phyloP scores from a whole-genome alignment of 2,888 invertebrate species.

The Apeira syringaria region DNA sequence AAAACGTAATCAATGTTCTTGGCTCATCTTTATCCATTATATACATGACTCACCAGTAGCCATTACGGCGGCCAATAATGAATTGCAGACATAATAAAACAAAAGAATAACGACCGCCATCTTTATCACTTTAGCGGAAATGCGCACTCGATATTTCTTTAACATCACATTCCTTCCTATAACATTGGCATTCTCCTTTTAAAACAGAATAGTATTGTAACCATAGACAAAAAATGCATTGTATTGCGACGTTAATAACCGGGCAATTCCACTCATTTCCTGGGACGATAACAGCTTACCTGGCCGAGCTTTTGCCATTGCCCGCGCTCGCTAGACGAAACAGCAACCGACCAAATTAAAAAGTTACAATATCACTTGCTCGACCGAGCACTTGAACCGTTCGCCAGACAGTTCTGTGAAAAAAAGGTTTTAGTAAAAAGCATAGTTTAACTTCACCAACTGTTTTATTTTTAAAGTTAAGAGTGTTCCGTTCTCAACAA shows the following conservation, averaged over 20 bases:
- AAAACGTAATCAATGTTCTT: no score
- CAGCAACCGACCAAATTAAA: constrained; percentile 47
- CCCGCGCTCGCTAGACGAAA: constrained; percentile 30
- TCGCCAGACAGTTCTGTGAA: constrained; percentile 7
- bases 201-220: constrained; percentile 3
- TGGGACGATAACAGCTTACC: constrained; percentile 57
- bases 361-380: constrained; percentile 25
- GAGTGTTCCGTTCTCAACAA: constrained; percentile 14
- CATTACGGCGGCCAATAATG: neutral
- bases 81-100: constrained; percentile 3
- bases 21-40: no score
- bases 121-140: constrained; percentile 9
- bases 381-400: constrained; percentile 7
- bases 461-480: no score
- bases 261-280: constrained; percentile 50
- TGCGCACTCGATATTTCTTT: constrained; percentile 12
- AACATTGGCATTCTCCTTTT: neutral
- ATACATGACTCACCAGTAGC: no score
- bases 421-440: neutral
- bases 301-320: constrained; percentile 48
- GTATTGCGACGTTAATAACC: constrained; percentile 27
- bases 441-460: no score
- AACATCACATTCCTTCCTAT: neutral
- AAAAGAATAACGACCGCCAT: constrained; percentile 15
- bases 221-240: constrained; percentile 25